Conservation (phyloP, 1,140 invertebrate genomes). For the Bilobella aurantiaca region DNA sequence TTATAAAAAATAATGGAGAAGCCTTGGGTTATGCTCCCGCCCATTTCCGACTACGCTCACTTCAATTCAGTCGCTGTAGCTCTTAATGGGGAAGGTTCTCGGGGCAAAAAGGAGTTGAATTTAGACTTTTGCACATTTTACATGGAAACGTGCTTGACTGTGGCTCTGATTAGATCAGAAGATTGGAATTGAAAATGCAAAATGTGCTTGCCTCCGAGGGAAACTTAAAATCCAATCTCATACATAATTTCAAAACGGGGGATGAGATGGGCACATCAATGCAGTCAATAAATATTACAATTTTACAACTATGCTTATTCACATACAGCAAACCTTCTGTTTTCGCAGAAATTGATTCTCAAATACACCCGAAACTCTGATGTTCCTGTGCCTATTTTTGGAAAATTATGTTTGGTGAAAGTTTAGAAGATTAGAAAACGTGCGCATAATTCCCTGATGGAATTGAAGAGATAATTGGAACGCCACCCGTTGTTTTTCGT, state of each 20-base stretch:
- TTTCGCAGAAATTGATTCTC: too few species aligned
- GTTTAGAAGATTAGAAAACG: too few species aligned
- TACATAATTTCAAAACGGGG: constrained; percentile 1
- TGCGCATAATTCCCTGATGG: not conserved
- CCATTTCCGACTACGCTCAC: not conserved
- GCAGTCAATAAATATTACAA: too few species aligned
- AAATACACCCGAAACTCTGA: too few species aligned
- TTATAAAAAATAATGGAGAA: not conserved
- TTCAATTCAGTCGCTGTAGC: not conserved
- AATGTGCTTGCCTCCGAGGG: not conserved
- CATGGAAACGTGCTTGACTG: not conserved
- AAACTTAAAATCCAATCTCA: constrained; percentile 1
- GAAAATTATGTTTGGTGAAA: too few species aligned
- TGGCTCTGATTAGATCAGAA: constrained; percentile 15
- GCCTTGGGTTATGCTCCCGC: not conserved
- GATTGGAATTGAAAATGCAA: constrained; percentile 17
- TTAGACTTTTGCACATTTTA: too few species aligned
- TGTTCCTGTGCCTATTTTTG: too few species aligned
- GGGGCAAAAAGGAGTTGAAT: too few species aligned
- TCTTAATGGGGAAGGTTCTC: too few species aligned
- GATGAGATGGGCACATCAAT: too few species aligned
- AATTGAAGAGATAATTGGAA: constrained; percentile 33
- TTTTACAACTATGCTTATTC: too few species aligned
- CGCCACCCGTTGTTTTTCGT: constrained; percentile 34
- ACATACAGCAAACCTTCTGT: too few species aligned